These are phyloP conservation scores for Pseudococcus viburni DNA, from an alignment of 2,888 invertebrate species.

Conservation along the genomic window DNA sequence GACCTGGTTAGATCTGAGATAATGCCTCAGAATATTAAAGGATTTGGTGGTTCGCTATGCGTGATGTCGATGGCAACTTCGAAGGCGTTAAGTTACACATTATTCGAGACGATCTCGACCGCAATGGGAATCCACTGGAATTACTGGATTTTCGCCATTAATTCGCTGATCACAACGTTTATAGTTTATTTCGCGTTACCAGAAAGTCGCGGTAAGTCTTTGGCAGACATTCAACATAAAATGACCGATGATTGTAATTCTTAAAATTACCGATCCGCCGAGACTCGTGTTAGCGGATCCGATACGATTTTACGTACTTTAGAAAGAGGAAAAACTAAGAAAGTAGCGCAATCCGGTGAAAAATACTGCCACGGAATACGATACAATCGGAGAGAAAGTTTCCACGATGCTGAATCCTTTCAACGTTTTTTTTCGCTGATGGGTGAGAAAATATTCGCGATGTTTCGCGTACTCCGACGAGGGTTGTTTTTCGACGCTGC, in stretches of 20 bases:
- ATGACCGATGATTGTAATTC: conserved; percentile 26
- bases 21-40: conserved; percentile 57
- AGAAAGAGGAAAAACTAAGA: neutral
- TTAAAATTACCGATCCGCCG: neutral
- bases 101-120: conserved; percentile 24
- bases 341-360: neutral
- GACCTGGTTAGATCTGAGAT: conserved; percentile 48
- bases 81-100: conserved; percentile 39
- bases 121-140: conserved; percentile 45
- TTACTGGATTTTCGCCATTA: conserved; percentile 57
- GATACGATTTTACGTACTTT: neutral
- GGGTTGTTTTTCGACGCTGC: neutral
- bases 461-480: neutral
- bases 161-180: neutral
- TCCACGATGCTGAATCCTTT: neutral
- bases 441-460: conserved; percentile 1
- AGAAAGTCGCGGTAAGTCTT: conserved; percentile 58
- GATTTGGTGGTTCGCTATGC: conserved; percentile 50
- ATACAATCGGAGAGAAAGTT: neutral
- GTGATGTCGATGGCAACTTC: conserved; percentile 57
- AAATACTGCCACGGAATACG: neutral
- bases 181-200: conserved; percentile 60
- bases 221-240: conserved; percentile 64
- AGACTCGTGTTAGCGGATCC: neutral
- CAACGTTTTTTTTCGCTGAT: neutral